Evolutionary conservation across 2,888 invertebrate species (phyloP), one percentile per base, ranked within the genome.

Genomic region (Pseudolycoriella hygida): DNA sequence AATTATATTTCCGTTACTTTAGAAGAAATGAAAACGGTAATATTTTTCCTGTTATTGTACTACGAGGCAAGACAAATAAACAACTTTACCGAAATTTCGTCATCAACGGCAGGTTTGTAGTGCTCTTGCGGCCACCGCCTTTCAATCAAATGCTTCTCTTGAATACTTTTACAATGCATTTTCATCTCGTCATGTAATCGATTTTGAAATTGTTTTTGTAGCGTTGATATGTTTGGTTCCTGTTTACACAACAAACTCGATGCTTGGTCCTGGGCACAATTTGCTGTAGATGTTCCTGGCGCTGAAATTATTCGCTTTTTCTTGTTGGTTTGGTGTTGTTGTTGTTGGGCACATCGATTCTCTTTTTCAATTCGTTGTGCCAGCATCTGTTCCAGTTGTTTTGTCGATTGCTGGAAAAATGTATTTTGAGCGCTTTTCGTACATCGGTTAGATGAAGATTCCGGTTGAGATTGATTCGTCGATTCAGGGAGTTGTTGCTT

Each of bases 141-240:
- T 53, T 68, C 68, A 45, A 64, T 66, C 50, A 64, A 63, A 53
- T 67, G 66, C 46, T 65, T 65, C 50, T 67, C 67, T 53, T 68
- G 67, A 45, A 68, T 67, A 46, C 66, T 64, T 50, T 67, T 67
- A 15, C 67, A 67, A 11, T 67, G 67, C 50, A 66, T 62, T 50
- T 67, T 63, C 50, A 68, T 54, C 57, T 68, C 68, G 11, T 66
- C 65, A 40, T 67, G 66, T 39, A 68, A 50, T 52, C 66, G 67
- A 47, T 62, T 63, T 47, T 67, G 66, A 43, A 67, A 59, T 52
- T 67, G 65, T 48, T 61, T 49, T 14, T 46, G 40, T 37, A 48
- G 46, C 49, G 40, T 15, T 31, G 46, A 40, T 37, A 20, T 66
- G 64, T n/a, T 63, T 54, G 47, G 54, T 5, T 18, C 25, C 11